phyloP scores from a whole-genome alignment of 2,797 vertebrate species.

The Remorina albescens region DNA sequence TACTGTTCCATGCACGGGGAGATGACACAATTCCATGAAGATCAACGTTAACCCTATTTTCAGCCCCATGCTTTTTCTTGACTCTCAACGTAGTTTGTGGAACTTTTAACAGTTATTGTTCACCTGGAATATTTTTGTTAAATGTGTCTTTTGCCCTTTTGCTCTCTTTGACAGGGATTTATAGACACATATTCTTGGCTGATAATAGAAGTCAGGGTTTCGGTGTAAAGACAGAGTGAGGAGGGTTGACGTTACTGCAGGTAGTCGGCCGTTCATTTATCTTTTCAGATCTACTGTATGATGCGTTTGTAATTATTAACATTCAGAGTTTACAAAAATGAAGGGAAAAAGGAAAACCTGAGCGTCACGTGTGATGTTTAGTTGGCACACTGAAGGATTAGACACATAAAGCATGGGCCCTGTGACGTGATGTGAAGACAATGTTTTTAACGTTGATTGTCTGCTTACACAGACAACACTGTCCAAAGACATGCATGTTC shows the following conservation, averaged over 20 bases:
- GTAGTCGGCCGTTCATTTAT: not conserved
- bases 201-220: not conserved
- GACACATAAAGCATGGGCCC: not conserved
- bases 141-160: too few species aligned
- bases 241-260: not conserved
- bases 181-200: not conserved
- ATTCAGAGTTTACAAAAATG: not conserved
- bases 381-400: slow-evolving; percentile 26
- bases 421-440: not conserved
- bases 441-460: slow-evolving; percentile 31
- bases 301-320: not conserved
- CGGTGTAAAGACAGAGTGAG: not conserved
- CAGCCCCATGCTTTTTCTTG: too few species aligned
- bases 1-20: not conserved
- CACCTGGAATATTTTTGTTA: not conserved
- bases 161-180: too few species aligned
- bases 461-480: too few species aligned
- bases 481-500: too few species aligned
- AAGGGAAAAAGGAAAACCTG: not conserved
- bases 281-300: not conserved
- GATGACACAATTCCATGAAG: too few species aligned
- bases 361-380: not conserved
- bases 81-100: too few species aligned
- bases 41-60: not conserved
- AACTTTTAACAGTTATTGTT: not conserved